phyloP scores from a whole-genome alignment of 2,797 vertebrate species.

The Danio tinwini region DNA sequence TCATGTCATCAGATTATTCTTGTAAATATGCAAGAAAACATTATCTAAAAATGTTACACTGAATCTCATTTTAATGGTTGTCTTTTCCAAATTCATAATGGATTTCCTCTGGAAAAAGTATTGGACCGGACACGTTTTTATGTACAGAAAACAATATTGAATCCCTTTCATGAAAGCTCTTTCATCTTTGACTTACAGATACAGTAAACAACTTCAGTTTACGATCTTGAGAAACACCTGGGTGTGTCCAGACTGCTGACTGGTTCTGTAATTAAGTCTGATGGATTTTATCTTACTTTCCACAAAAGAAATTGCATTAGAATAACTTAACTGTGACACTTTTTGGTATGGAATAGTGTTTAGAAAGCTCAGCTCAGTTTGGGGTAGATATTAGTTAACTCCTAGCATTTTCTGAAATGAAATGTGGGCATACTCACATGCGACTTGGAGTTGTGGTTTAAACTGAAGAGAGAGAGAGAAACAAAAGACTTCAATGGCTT shows the following conservation, averaged over 20 bases:
- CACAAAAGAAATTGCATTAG: neutral
- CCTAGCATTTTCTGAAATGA: constrained; percentile 47
- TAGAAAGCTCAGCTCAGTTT: neutral
- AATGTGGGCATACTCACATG: constrained; percentile 50
- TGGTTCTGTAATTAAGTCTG: constrained; percentile 15
- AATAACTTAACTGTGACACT: neutral
- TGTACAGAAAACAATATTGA: no score
- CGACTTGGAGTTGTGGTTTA: constrained; percentile 56
- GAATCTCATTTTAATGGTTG: no score
- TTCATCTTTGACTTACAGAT: no score
- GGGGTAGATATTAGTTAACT: neutral
- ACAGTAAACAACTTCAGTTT: neutral
- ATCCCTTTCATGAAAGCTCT: no score
- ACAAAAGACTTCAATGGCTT: constrained; percentile 47
- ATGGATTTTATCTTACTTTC: neutral
- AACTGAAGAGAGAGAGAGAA: constrained; percentile 43
- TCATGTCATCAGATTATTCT: no score
- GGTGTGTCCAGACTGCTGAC: neutral
- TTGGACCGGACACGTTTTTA: no score
- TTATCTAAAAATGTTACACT: no score
- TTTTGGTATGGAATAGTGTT: neutral
- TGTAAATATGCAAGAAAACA: no score
- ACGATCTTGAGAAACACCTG: neutral
- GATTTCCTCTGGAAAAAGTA: no score
- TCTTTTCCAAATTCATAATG: no score